Percentiles rank a stretch among this genome's conserved stretches.
Conservation (phyloP, 2,797 vertebrate genomes). For the Poeciliopsis turneri region DNA sequence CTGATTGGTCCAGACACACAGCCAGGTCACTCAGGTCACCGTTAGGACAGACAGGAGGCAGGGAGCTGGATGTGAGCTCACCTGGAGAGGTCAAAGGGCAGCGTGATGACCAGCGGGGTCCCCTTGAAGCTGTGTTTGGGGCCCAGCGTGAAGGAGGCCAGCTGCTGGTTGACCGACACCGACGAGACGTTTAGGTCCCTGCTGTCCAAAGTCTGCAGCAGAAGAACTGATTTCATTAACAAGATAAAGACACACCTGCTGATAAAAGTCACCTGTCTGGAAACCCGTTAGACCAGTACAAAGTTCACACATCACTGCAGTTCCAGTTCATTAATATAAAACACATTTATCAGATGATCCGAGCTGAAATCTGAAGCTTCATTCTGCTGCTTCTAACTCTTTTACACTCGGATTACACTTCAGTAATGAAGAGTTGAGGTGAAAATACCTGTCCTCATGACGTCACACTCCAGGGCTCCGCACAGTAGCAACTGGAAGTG, state of each 20-base stretch:
- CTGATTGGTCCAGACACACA: slow-evolving; percentile 69
- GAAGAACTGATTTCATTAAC: background rate
- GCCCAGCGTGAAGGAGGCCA: slow-evolving; percentile 84
- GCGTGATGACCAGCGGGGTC: slow-evolving; percentile 85
- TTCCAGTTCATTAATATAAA: background rate
- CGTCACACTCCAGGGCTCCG: background rate
- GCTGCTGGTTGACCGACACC: slow-evolving; percentile 86
- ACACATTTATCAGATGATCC: background rate
- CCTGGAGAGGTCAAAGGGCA: slow-evolving; percentile 91
- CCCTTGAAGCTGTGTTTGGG: slow-evolving; percentile 91
- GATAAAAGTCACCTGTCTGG: slow-evolving; percentile 14
- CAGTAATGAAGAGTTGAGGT: background rate
- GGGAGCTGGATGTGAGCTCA: slow-evolving; percentile 52
- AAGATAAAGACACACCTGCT: background rate
- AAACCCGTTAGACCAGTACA: slow-evolving; percentile 8
- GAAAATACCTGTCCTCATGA: background rate
- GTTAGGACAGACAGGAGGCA: background rate
- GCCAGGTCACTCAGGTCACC: background rate
- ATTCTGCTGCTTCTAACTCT: background rate
- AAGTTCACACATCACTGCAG: slow-evolving; percentile 13
- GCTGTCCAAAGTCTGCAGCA: slow-evolving; percentile 88
- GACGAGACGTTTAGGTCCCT: slow-evolving; percentile 86
- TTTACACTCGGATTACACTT: background rate
- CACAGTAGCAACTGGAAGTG: background rate
- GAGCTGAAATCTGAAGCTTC: background rate